Base-by-base conservation (phyloP, 2,797 vertebrate species). In the Sebastes taczanowskii region DNA sequence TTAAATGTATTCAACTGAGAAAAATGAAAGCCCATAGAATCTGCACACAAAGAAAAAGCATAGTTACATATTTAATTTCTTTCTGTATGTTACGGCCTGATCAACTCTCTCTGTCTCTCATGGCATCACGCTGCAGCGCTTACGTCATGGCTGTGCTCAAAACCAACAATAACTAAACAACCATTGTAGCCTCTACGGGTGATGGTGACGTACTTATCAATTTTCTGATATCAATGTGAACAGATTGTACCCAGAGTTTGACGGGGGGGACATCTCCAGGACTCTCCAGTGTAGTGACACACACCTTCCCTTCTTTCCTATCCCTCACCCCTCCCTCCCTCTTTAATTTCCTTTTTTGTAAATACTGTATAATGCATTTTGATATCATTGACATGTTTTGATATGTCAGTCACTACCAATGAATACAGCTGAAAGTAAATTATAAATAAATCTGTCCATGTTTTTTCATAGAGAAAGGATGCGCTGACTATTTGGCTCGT, bases 331-430 rank as follows among this genome's bases (percentile, higher is more conserved):
- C 16, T 63, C 82, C 62, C 73, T 30, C 66, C 74, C 74, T 72
- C 62, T 90, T 90, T 92, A 64, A 81, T 89, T 93, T 94, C 55
- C 23, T 81, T 89, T 90, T 86, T 90, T 95, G 94, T 95, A 95
- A 95, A 96, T 96, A 95, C 91, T 95, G 95, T 95, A 96, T 91
- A 95, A 95, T 95, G 95, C 95, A 96, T 96, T 96, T 96, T 96
- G 95, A 96, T 96, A 96, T 95, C 95, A 96, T 96, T 95, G 95
- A 96, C 95, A 96, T 96, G 94, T 95, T 95, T 96, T 96, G 91
- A 96, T 94, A 96, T 95, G 94, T 95, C 94, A 94, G 92, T 95
- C 94, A 95, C 93, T 94, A 95, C 93, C 95, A 95, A 95, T 95
- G 94, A 96, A 94, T 95, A 95, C 95, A 96, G 93, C 93, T 95